These are phyloP conservation scores for Rambutsinella grinnellia DNA, from an alignment of 2,888 invertebrate genomes.

Conservation along the genomic window DNA sequence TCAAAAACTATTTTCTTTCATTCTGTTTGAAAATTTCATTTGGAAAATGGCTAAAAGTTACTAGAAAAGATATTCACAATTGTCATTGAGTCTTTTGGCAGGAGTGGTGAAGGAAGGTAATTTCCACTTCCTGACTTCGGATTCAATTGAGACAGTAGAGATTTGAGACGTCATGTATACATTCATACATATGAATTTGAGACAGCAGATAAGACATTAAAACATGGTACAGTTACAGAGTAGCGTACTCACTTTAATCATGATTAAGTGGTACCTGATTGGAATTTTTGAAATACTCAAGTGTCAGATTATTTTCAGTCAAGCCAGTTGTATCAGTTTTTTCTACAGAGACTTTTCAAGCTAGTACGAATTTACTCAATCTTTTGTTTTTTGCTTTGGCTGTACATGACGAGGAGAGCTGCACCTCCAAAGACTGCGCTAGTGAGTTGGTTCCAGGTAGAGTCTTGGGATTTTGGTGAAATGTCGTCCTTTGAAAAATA, in stretches of 20 bases:
- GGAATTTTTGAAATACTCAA: too few relatives aligned
- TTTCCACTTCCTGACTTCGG: slow-evolving; percentile 19
- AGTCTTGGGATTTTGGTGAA: too few relatives aligned
- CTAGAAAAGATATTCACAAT: slow-evolving; percentile 19
- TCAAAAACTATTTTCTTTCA: slow-evolving; percentile 8
- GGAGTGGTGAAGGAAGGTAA: not conserved
- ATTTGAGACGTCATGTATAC: slow-evolving; percentile 45
- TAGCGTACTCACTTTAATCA: too few relatives aligned
- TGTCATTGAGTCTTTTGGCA: slow-evolving; percentile 42
- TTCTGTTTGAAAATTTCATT: not conserved
- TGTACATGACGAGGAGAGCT: slow-evolving; percentile 62
- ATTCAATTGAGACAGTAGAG: slow-evolving; percentile 42
- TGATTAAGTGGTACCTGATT: too few relatives aligned
- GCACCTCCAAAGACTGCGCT: slow-evolving; percentile 62
- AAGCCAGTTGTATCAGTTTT: too few relatives aligned
- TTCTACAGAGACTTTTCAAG: too few relatives aligned
- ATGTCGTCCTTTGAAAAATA: not conserved
- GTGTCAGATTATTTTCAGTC: slow-evolving; percentile 19
- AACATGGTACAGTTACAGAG: too few relatives aligned
- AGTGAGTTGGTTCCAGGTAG: slow-evolving; percentile 58
- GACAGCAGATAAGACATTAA: slow-evolving; percentile 28
- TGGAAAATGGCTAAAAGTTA: slow-evolving; percentile 17
- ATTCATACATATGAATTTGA: slow-evolving; percentile 47
- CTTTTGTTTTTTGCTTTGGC: slow-evolving; percentile 51
- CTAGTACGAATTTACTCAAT: slow-evolving; percentile 33